phyloP scores from a whole-genome alignment of 2,113 vertebrate species.

The Corapipo altera region DNA sequence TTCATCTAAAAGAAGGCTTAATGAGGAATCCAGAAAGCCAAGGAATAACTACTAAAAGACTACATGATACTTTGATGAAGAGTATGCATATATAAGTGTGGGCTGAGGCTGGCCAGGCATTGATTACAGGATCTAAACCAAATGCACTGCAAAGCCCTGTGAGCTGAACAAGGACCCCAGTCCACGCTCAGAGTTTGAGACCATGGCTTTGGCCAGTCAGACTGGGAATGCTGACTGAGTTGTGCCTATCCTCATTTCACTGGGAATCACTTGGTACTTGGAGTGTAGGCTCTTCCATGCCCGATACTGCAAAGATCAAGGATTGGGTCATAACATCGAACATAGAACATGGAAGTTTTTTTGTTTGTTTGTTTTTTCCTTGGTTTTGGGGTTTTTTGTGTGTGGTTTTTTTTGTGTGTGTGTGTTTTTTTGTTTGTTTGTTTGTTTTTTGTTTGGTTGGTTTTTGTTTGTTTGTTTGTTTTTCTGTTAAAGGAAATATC shows the following conservation, averaged over 20 bases:
- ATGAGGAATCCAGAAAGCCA: not conserved
- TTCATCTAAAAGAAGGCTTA: not conserved
- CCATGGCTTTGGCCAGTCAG: not conserved
- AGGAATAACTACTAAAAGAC: not conserved
- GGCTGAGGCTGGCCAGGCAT: not conserved
- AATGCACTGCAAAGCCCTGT: not conserved
- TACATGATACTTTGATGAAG: not conserved
- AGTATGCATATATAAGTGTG: not conserved
- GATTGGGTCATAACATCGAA: not conserved
- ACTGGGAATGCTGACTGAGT: not conserved
- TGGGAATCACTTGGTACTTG: not conserved
- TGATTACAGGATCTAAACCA: not conserved
- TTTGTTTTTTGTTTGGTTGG: not conserved
- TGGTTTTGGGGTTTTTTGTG: too few species aligned
- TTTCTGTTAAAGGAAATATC: not conserved
- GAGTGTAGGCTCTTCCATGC: not conserved
- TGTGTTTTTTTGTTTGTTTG: too few species aligned
- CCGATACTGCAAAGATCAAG: not conserved
- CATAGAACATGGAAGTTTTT: fast-evolving
- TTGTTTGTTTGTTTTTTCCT: not conserved
- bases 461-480: too few species aligned
- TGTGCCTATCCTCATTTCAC: not conserved
- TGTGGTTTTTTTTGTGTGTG: too few species aligned
- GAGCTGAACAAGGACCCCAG: not conserved
- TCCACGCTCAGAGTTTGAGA: not conserved